These are phyloP conservation scores for Drosophila testacea DNA, from an alignment of 2,888 invertebrate genomes.

Conservation along the genomic window DNA sequence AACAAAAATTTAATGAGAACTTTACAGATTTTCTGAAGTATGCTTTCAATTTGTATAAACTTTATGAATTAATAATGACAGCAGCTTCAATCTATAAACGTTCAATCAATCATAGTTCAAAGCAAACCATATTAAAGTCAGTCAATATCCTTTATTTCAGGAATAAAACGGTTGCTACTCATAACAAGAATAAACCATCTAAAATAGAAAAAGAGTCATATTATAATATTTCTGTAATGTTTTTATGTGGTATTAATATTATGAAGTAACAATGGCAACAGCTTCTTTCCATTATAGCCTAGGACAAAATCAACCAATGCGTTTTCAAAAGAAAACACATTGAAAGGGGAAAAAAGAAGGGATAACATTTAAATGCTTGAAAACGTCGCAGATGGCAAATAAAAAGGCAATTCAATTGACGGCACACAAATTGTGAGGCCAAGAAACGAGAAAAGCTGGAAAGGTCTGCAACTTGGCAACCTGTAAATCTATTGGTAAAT, in stretches of 20 bases:
- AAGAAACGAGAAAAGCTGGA: slow-evolving; percentile 10
- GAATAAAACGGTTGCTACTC: too few relatives aligned
- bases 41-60: not conserved
- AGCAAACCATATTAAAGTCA: too few relatives aligned
- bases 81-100: too few relatives aligned
- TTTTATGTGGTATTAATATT: not conserved
- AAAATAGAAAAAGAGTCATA: too few relatives aligned
- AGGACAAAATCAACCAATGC: not conserved
- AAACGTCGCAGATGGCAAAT: slow-evolving; percentile 43
- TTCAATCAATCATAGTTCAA: too few relatives aligned
- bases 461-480: slow-evolving; percentile 12
- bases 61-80: too few relatives aligned
- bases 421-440: slow-evolving; percentile 33
- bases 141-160: too few relatives aligned
- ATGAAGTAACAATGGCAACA: not conserved
- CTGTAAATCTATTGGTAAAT: slow-evolving; percentile 59
- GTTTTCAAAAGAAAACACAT: slow-evolving; percentile 29
- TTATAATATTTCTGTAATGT: not conserved
- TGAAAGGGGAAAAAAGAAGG: not conserved
- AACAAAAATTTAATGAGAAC: not conserved
- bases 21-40: not conserved
- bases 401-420: slow-evolving; percentile 54
- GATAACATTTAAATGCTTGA: slow-evolving; percentile 31
- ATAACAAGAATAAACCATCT: too few relatives aligned
- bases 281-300: not conserved